Evolutionary conservation across 2,888 invertebrate species (phyloP), one percentile per base, ranked within the genome.

Genomic region (Mimumesa dahlbomi): DNA sequence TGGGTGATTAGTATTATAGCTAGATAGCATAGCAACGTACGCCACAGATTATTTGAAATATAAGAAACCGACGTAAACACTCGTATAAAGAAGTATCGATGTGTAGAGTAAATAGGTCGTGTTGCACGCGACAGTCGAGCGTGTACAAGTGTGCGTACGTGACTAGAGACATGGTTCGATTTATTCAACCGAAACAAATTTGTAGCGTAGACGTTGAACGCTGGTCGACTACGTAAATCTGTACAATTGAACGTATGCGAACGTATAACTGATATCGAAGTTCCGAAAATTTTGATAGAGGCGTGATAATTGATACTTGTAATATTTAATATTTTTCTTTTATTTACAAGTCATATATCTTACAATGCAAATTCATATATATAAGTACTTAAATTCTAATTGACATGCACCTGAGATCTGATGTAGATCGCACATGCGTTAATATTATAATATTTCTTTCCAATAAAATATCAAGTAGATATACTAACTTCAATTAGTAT

Each of bases 301-400:
- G n/a, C 18, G 7, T 22, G 18, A 49, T 7, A n/a, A 1, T 34
- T n/a, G 9, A 31, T 18, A n/a, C 54, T 61, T n/a, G 34, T 34
- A 16, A 53, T 43, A 48, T 36, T 53, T 34, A 7, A 48, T 56
- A 53, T 54, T 19, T 49, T 11, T 42, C 59, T 21, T 82, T 82
- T 82, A 82, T 82, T 81, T 82, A 82, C 82, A 82, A 77, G 54
- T 58, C 54, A 68, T 57, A 16, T 49, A 63, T 50, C 45, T 49
- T 75, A 77, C 48, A 75, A 71, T 62, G 50, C 29, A 22, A 56
- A 61, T 31, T 58, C 40, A 46, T 59, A 61, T n/a, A n/a, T 49
- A 46, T 74, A 65, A 64, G 59, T 68, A 53, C 50, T 73, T 73
- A 79, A 68, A 62, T 54, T 29, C 13, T 61, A 69, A 59, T 48